Evolutionary conservation across 1,140 invertebrate genomes (phyloP), one percentile per base, ranked within the genome.

Genomic region (Drosophila serrata): DNA sequence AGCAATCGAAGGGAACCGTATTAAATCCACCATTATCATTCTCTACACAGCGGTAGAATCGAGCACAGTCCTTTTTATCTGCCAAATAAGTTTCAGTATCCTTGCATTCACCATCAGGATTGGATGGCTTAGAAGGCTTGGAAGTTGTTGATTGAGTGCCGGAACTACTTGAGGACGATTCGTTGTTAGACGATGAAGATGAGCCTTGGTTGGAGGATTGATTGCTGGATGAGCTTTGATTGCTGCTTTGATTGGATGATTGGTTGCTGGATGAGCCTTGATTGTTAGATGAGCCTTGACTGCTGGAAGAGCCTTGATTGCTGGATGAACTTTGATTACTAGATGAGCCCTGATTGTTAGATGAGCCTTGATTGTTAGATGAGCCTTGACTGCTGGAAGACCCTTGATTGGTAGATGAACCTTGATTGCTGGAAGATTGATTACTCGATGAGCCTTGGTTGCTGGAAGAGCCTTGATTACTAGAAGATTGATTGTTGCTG

Each of bases 31-130:
- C 94, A 37, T 93, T 91, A 2, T 94, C 94, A 58, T 94, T 93
- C 63, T 94, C 93, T 0, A 96, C 94, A 91, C 96, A 96, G 79
- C 95, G 93, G 72, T 96, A 95, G 79, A 96, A 96, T 75, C 95
- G 95, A 29, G 90, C 13, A 92, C 92, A 92, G 94, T 94, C 33
- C 85, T 91, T 49, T 43, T 79, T 93, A 40, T 92, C 90, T 11
- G 79, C 48, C 33, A 92, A 79, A 75, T 96, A 97, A 8, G 96
- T 96, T 91, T 95, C 95, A n/a, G 91, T 78, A 17, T 79, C 69
- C 57, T 94, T 94, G 8, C 91, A 81, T 39, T 90, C 49, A 4
- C 94, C 94, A 84, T 94, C 94, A 1, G 85, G 69, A 39, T 70
- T 84, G 7, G 68, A 57, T 1, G 92, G 91, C 17, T 82, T 87